These are phyloP conservation scores for Cataglyphis rosenhaueri DNA, from an alignment of 2,888 invertebrate species.

Conservation along the genomic window DNA sequence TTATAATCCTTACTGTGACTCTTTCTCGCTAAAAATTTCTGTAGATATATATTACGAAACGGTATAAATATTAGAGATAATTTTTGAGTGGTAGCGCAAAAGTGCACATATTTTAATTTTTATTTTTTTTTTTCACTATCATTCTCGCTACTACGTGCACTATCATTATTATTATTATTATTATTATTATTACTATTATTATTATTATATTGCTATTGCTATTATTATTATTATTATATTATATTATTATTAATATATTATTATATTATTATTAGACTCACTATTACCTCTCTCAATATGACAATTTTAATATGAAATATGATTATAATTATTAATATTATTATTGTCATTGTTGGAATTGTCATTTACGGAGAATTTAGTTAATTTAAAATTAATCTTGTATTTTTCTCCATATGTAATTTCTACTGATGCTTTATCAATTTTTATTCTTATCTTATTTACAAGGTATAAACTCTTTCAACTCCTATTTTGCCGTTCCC, in stretches of 20 bases:
- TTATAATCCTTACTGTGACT: conserved; percentile 62
- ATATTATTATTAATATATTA: conserved; percentile 69
- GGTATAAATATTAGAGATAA: conserved; percentile 65
- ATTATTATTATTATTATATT: conserved; percentile 61
- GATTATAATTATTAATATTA: conserved; percentile 66
- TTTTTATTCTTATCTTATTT: conserved; percentile 9
- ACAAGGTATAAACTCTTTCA: not conserved
- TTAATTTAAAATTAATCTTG: conserved; percentile 63
- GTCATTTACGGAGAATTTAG: conserved; percentile 62
- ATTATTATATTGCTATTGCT: conserved; percentile 60
- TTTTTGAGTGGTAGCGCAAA: conserved; percentile 74
- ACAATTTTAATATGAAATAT: conserved; percentile 53
- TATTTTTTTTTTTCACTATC: conserved; percentile 59
- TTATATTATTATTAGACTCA: conserved; percentile 67
- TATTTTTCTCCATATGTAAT: conserved; percentile 48
- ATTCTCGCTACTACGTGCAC: conserved; percentile 73
- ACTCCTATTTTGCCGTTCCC: conserved; percentile 34
- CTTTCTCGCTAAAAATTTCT: conserved; percentile 60
- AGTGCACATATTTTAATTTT: conserved; percentile 72
- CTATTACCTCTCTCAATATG: conserved; percentile 62
- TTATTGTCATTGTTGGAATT: conserved; percentile 58
- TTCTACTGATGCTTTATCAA: conserved; percentile 20
- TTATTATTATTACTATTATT: conserved; percentile 51
- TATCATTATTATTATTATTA: conserved; percentile 61
- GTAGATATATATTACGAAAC: conserved; percentile 70